Percentiles rank a stretch among this genome's conserved stretches.
phyloP scores from a whole-genome alignment of 2,113 vertebrate genomes.

The Poecile atricapillus region DNA sequence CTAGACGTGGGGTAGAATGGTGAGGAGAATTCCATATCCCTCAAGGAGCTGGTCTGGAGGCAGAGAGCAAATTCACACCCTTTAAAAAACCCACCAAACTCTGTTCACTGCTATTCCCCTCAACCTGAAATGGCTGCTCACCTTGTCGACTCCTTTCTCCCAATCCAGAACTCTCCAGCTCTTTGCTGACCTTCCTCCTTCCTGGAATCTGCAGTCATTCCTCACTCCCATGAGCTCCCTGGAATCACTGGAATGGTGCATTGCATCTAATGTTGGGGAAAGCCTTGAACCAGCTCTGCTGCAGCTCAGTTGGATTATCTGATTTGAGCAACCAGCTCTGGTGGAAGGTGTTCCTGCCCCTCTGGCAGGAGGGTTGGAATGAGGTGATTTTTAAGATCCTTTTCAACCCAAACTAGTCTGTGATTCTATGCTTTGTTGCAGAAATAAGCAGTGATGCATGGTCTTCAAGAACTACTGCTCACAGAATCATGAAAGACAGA shows the following conservation, averaged over 20 bases:
- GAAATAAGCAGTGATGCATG: not conserved
- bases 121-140: not conserved
- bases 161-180: not conserved
- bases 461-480: not conserved
- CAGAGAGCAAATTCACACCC: not conserved
- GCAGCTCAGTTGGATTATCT: not conserved
- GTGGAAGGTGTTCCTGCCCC: not conserved
- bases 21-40: not conserved
- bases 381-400: not conserved
- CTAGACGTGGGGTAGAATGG: not conserved
- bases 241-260: not conserved
- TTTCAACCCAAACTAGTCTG: not conserved
- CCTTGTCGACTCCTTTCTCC: not conserved
- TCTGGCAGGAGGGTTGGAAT: not conserved
- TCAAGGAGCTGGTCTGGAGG: not conserved
- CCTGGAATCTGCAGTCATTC: not conserved
- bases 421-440: not conserved
- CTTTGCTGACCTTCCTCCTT: not conserved
- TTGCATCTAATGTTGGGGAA: not conserved
- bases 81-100: rapidly evolving
- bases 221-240: not conserved
- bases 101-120: not conserved
- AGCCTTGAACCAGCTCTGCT: not conserved
- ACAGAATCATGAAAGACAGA: not conserved
- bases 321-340: not conserved